A percentile compares a stretch with the other conserved stretches of the same genome.
These are phyloP conservation scores for Clusia tigrina DNA, from an alignment of 2,888 invertebrate species.

Conservation along the genomic window DNA sequence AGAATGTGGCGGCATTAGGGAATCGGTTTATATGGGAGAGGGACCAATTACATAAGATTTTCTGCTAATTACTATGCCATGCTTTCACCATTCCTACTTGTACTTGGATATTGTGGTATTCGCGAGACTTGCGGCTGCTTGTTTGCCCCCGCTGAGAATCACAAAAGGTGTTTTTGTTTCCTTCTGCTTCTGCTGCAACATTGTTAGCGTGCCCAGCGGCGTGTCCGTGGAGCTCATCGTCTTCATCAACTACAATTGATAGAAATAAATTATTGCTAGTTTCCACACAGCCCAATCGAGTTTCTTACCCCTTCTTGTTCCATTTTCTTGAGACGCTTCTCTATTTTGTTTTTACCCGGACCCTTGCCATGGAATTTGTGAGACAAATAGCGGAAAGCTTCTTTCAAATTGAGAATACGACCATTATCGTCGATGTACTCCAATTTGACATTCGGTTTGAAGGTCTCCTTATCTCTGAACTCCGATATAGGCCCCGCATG, in stretches of 20 bases:
- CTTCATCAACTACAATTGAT: conserved; percentile 79
- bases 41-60: conserved; percentile 18
- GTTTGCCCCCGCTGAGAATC: conserved; percentile 89
- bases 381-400: conserved; percentile 94
- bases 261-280: background rate
- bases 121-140: conserved; percentile 61
- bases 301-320: conserved; percentile 87
- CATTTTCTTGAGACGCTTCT: conserved; percentile 93
- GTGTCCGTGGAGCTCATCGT: conserved; percentile 98
- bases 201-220: conserved; percentile 91
- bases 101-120: conserved; percentile 60
- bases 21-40: background rate
- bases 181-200: conserved; percentile 95
- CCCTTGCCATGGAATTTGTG: conserved; percentile 99
- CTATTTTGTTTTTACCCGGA: conserved; percentile 97
- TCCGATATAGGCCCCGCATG: conserved; percentile 84
- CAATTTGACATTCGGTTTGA: conserved; percentile 92
- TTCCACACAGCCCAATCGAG: background rate
- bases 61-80: no score
- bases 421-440: conserved; percentile 98
- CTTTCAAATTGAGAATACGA: conserved; percentile 89
- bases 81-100: conserved; percentile 44
- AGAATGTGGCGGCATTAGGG: background rate
- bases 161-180: conserved; percentile 93
- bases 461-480: conserved; percentile 89